A percentile compares a stretch with the other conserved stretches of the same genome.
Conservation (phyloP, 1,140 invertebrate genomes). For the Rhyacophila brunnea region DNA sequence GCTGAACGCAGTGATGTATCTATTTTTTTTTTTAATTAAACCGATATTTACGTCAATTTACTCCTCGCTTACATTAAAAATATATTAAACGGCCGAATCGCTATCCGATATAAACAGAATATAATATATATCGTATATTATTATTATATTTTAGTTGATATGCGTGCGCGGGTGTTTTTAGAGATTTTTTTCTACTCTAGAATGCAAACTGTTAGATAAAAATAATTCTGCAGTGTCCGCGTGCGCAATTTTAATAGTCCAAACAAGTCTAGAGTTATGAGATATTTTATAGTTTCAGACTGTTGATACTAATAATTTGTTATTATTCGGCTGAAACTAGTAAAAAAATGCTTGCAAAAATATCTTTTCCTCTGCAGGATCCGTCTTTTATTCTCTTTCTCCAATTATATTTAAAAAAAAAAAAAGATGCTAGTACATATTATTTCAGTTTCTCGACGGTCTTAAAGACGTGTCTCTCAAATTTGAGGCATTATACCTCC, state of each 20-base stretch:
- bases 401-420: no score
- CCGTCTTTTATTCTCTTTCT: no score
- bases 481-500: no score
- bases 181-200: no score
- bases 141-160: no score
- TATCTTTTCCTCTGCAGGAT: no score
- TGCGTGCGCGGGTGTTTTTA: no score
- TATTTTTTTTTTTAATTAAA: slow-evolving; percentile 8
- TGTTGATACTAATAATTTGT: background rate
- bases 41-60: slow-evolving; percentile 24
- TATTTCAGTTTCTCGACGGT: no score
- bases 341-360: no score
- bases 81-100: slow-evolving; percentile 9
- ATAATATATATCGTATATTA: slow-evolving; percentile 9
- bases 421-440: no score
- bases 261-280: slow-evolving; percentile 23
- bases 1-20: background rate
- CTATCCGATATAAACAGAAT: slow-evolving; percentile 19
- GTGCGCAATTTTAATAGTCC: slow-evolving; percentile 6
- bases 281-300: slow-evolving; percentile 15
- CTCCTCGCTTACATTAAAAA: slow-evolving; percentile 12
- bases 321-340: no score
- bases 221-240: slow-evolving; percentile 13
- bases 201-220: background rate
- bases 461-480: no score